Base-by-base conservation (phyloP, 2,888 invertebrate species). In the Leptinotarsa tumamoca region DNA sequence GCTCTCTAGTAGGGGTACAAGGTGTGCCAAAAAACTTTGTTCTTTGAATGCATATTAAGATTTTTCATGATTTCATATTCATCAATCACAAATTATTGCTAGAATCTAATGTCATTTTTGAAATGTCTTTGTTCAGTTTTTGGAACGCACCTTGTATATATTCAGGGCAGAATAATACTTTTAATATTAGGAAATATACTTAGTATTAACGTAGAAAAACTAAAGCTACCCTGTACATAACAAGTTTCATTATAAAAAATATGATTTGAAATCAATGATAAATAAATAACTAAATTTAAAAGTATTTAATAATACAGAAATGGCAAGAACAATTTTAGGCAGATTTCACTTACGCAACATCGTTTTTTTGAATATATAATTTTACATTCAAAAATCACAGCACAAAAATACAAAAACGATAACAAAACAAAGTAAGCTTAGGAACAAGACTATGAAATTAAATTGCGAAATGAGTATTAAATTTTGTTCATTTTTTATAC, bases 291-390 rank as follows among this genome's bases (percentile, higher is more conserved):
- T 84, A 84, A 83, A 82, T 79, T 85, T 83, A 84, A 83, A 79
- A 75, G 76, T 80, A 81, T 78, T 78, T 76, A 82, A 87, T 87
- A 88, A 87, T 87, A 88, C 87, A 88, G 87, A 87, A 87, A 89
- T 89, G 89, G 89, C 89, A 88, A 89, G 89, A 88, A 86, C 88
- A 86, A 86, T 85, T 87, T 87, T 87, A 87, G 87, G 87, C 87
- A 87, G 86, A 84, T 83, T 84, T 83, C 80, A 81, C 79, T 81
- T 81, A 79, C 74, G 80, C 54, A 74, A 79, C 82, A 81, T 77
- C 75, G 71, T 78, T 79, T 79, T 84, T 84, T 86, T 84, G 82
- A 83, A 82, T 82, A 81, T 81, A 82, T 83, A 84, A 84, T 84
- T 86, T 86, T 84, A 85, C 84, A 86, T 82, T 84, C 82, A 85